A percentile compares a stretch with the other conserved stretches of the same genome.
These are phyloP conservation scores for Leucozona laternaria DNA, from an alignment of 2,888 invertebrate species.

Conservation along the genomic window DNA sequence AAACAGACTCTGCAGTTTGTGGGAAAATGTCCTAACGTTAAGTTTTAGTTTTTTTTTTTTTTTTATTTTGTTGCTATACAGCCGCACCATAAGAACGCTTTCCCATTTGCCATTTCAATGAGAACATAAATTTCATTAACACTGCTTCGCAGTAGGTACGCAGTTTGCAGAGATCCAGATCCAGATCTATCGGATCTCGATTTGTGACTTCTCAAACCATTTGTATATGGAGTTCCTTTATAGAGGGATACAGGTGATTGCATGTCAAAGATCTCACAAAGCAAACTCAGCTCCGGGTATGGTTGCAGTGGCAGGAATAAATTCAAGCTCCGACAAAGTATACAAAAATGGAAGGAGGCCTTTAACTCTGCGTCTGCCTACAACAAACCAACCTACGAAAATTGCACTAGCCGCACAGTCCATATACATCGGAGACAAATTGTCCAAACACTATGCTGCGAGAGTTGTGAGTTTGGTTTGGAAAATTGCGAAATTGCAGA, in stretches of 20 bases:
- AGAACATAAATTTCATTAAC: conserved; percentile 75
- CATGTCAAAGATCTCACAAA: conserved; percentile 67
- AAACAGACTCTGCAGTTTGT: conserved; percentile 22
- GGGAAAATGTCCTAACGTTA: conserved; percentile 64
- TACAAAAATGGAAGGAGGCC: conserved; percentile 63
- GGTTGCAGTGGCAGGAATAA: conserved; percentile 55
- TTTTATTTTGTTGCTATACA: neutral
- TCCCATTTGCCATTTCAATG: conserved; percentile 59
- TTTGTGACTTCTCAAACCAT: conserved; percentile 44
- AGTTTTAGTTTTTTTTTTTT: neutral
- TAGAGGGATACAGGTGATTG: conserved; percentile 58
- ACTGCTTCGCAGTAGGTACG: conserved; percentile 20
- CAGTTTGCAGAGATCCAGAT: neutral
- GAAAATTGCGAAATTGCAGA: conserved; percentile 51
- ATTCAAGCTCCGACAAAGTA: conserved; percentile 54
- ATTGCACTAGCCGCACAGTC: conserved; percentile 59
- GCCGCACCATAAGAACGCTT: conserved; percentile 48
- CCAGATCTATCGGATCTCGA: conserved; percentile 46
- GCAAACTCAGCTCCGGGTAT: conserved; percentile 55
- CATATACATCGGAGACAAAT: conserved; percentile 71
- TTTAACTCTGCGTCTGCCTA: conserved; percentile 18
- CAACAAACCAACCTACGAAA: conserved; percentile 48
- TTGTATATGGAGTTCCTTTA: conserved; percentile 33
- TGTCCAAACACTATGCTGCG: conserved; percentile 55
- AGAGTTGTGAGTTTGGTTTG: conserved; percentile 42